Evolutionary conservation across 2,888 invertebrate species (phyloP), one percentile per base, ranked within the genome.

Genomic region (Antheraea assamensis): DNA sequence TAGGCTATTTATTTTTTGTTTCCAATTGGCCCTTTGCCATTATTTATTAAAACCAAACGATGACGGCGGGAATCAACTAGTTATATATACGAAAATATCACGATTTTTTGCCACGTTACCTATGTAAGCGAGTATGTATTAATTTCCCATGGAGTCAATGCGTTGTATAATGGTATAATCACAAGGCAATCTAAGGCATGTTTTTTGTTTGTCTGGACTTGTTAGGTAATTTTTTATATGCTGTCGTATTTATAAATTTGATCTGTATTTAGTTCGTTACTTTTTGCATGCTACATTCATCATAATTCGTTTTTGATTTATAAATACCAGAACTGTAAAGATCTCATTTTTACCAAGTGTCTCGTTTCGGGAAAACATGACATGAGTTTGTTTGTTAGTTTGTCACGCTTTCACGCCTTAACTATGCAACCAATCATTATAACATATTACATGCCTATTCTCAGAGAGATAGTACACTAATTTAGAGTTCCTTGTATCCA

Each of bases 91-190:
- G 27, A 27, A 30, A 64, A 64, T 30, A 35, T n/a, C 1, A 19
- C 10, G n/a, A n/a, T 35, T 68, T 68, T 68, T 68, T 68, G 35
- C 35, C 21, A 35, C 19, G 13, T 21, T 68, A 7, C 35, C 35
- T n/a, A 68, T 68, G 68, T 21, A 21, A 35, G 68, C 24, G 24
- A 24, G 58, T 24, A 10, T 15, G 7, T 15, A 8, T n/a, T 35
- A 7, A 35, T 35, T 68, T 68, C 68, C 35, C 68, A 68, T 68
- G 68, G 35, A 21, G 24, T 68, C 10, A n/a, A 8, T n/a, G 35
- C 35, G n/a, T n/a, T 35, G 35, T 68, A 31, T 35, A 35, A 68
- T 68, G 35, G 68, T 68, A n/a, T 68, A n/a, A 68, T 35, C n/a
- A 13, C 31, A 27, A 30, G 15, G 4, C 3, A 64, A 30, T 21